Evolutionary conservation across 2,797 vertebrate species (phyloP).

Genomic region (Cottoperca gobio): DNA sequence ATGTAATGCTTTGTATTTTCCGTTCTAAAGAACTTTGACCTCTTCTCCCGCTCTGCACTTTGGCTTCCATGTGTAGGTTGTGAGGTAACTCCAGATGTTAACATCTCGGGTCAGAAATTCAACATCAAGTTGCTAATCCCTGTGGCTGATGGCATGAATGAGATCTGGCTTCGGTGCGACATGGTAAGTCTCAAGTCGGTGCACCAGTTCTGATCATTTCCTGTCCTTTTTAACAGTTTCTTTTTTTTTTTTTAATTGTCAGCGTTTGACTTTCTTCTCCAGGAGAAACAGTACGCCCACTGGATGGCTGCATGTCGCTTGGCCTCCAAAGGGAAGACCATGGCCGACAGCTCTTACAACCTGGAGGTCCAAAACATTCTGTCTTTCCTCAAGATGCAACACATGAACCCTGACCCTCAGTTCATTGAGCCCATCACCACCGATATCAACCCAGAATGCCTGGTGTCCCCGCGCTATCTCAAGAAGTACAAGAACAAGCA

Average conservation of each 20-base stretch:
- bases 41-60: conserved; percentile 22
- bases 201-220: not conserved
- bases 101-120: conserved; percentile 99
- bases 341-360: conserved; percentile 98
- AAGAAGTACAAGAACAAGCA: conserved; percentile 99
- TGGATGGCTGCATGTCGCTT: conserved; percentile 99
- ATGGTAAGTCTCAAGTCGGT: conserved; percentile 82
- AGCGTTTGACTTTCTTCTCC: not conserved
- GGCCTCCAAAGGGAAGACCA: conserved; percentile 99
- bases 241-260: not conserved
- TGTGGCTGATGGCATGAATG: conserved; percentile 98
- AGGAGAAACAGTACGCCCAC: conserved; percentile 99
- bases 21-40: conserved; percentile 53
- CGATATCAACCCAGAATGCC: conserved; percentile 96
- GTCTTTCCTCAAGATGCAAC: conserved; percentile 99
- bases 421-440: conserved; percentile 95
- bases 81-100: conserved; percentile 99
- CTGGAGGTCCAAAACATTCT: conserved; percentile 98
- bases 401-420: conserved; percentile 97
- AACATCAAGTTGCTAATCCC: conserved; percentile 99
- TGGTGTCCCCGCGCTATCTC: conserved; percentile 97
- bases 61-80: conserved; percentile 86
- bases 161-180: conserved; percentile 99
- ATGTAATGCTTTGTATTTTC: conserved; percentile 20
- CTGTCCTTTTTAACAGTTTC: not conserved